phyloP scores from a whole-genome alignment of 2,113 vertebrate species.

The Micromys minutus region DNA sequence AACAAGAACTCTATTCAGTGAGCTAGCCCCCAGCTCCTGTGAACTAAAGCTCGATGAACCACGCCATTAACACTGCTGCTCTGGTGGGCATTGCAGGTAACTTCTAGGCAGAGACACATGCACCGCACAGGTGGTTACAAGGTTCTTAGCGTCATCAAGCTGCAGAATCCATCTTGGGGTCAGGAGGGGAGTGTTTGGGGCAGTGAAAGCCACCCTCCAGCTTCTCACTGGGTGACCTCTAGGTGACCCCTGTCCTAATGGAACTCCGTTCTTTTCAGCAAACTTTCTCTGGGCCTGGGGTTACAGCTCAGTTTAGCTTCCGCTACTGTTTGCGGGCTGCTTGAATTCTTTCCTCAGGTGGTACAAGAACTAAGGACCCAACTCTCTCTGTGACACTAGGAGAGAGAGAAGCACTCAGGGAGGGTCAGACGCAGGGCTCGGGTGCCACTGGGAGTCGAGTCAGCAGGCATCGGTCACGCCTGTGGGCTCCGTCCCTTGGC shows the following conservation, averaged over 20 bases:
- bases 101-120: no score
- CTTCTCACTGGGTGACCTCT: background rate
- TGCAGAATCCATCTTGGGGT: background rate
- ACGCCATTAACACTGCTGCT: background rate
- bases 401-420: background rate
- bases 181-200: background rate
- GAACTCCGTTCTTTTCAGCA: no score
- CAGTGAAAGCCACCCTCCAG: background rate
- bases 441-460: no score
- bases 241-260: background rate
- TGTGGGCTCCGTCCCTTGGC: no score
- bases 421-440: background rate
- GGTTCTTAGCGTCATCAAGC: background rate
- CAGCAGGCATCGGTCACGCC: background rate
- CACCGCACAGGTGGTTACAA: background rate
- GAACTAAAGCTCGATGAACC: background rate
- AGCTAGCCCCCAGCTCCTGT: background rate
- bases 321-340: background rate
- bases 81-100: no score
- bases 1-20: background rate
- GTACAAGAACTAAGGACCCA: background rate
- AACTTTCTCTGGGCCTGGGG: background rate
- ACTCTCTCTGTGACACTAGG: background rate
- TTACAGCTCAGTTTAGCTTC: background rate
- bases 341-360: background rate